phyloP scores from a whole-genome alignment of 2,113 vertebrate genomes.

The Callipepla californica region DNA sequence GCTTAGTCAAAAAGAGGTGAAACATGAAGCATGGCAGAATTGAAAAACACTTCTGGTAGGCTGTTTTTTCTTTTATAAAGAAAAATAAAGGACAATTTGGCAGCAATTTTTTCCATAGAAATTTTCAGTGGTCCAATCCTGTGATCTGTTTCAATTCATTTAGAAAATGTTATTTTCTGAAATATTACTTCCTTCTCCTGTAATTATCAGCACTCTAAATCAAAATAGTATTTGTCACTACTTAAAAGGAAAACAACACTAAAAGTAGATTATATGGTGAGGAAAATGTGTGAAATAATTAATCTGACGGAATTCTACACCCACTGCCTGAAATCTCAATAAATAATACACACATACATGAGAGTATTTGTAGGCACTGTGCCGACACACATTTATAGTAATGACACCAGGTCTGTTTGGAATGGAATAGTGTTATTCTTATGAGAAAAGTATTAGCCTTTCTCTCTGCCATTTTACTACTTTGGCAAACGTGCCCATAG shows the following conservation, averaged over 20 bases:
- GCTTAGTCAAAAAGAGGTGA: slow-evolving; percentile 3
- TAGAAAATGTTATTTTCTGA: neutral
- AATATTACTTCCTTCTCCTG: neutral
- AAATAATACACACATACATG: neutral
- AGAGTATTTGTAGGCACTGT: neutral
- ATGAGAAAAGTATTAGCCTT: neutral
- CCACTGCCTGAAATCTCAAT: neutral
- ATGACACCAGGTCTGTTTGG: neutral
- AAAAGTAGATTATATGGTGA: neutral
- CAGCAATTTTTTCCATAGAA: neutral
- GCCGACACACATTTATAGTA: fast-evolving
- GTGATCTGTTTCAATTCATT: neutral
- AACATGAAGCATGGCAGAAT: slow-evolving; percentile 3
- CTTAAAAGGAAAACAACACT: neutral
- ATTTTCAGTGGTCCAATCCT: neutral
- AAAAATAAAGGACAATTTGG: neutral
- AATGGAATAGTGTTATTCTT: neutral
- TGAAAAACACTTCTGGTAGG: neutral
- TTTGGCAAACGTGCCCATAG: neutral
- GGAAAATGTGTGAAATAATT: neutral
- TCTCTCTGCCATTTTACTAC: neutral
- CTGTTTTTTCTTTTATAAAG: neutral
- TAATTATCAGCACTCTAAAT: neutral
- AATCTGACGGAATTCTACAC: neutral
- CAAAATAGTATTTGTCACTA: neutral